Evolutionary conservation across 2,888 invertebrate genomes (phyloP), one percentile per base, ranked within the genome.

Genomic region (Cyclophora albipunctata): DNA sequence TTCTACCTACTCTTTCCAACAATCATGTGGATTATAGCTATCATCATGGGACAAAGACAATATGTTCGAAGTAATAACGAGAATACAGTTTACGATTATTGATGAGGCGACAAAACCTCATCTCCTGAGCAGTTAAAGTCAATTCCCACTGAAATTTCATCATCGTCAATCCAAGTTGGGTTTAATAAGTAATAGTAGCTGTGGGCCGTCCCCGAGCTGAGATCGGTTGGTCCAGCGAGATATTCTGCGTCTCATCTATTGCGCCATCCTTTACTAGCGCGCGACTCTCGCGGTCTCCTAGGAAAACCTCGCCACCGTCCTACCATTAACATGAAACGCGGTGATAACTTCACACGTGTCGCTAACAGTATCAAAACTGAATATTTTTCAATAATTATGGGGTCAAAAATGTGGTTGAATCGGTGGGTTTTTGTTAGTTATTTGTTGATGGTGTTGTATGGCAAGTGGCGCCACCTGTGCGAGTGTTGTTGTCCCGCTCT

Each of bases 101-200:
- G 79, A 85, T 78, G 75, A 75, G 63, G 62, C 71, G 72, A 77
- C 76, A 79, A 78, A 84, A 81, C 78, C 79, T 78, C 80, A 83
- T 84, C 79, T 78, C 74, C 62, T 66, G 71, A 73, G 74, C 78
- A 81, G 79, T 81, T 81, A 77, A 75, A 84, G 83, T 82, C 83
- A 84, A 88, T 83, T 87, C 86, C 87, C 87, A 84, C 71, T 78
- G 86, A 86, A 86, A 86, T 86, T 86, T 80, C 86, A 85, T 87
- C 87, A 88, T 88, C 85, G 87, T 85, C 86, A 85, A 80, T 84
- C 80, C 78, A 80, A 81, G 77, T 79, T 75, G 69, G 70, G 78
- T 78, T 84, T 83, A 85, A 84, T 85, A 86, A 85, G 84, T 85
- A 78, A 83, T 81, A 75, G 70, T 77, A 67, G 74, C 74, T 63